Evolutionary conservation across 1,140 invertebrate species (phyloP).

Genomic region (Penaeus chinensis): DNA sequence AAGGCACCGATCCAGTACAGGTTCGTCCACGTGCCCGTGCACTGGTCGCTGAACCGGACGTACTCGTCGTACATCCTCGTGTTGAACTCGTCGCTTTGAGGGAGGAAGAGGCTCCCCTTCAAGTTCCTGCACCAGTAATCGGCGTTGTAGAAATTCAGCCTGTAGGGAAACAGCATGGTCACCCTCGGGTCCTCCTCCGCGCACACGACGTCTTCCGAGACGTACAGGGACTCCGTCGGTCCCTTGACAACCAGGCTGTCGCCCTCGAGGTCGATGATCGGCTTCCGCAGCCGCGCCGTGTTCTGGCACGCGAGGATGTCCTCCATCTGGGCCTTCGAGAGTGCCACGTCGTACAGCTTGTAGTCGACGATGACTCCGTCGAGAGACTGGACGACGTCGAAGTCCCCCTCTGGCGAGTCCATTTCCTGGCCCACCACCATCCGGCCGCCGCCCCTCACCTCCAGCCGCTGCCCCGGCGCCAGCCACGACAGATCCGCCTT

Average conservation of each 20-base stretch:
- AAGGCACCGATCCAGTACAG: conserved; percentile 38
- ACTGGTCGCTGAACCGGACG: conserved; percentile 9
- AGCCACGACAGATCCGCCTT: too few species aligned
- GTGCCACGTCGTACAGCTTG: conserved; percentile 26
- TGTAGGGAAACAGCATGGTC: conserved; percentile 33
- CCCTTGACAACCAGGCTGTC: conserved; percentile 1
- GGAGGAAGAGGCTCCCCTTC: neutral
- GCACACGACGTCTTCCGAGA: conserved; percentile 8
- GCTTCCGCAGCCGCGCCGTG: too few species aligned
- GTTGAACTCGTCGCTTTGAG: conserved; percentile 19
- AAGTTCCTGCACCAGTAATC: conserved; percentile 4
- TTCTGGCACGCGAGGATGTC: conserved; percentile 4
- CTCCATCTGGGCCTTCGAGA: neutral
- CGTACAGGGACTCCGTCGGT: neutral
- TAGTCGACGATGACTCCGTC: conserved; percentile 34
- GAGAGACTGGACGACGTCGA: neutral
- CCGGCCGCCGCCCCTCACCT: neutral
- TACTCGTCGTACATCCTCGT: conserved; percentile 16
- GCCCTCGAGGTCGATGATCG: conserved; percentile 1
- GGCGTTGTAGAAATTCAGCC: conserved; percentile 8
- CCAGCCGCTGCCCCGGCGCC: too few species aligned
- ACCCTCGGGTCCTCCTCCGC: neutral
- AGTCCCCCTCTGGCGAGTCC: conserved; percentile 10
- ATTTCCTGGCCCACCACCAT: conserved; percentile 22
- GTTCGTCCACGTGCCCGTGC: neutral